Evolutionary conservation across 2,797 vertebrate species (phyloP).

Genomic region (Argyrosomus regius): DNA sequence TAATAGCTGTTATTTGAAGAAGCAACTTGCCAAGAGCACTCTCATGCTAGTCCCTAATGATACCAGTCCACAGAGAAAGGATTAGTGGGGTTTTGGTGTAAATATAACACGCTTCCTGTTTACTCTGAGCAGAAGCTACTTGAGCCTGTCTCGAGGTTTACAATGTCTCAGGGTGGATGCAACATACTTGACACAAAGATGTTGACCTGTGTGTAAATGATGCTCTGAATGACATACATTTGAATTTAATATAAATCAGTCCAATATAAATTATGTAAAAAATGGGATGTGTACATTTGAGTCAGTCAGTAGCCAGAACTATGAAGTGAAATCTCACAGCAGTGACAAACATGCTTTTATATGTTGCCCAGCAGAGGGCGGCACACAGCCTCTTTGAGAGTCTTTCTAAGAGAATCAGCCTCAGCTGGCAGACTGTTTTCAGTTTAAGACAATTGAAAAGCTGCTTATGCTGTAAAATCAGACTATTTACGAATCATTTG

Average conservation of each 20-base stretch:
- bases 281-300: not conserved
- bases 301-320: not conserved
- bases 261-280: not conserved
- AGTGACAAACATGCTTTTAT: not conserved
- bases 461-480: slow-evolving; percentile 53
- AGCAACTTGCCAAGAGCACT: slow-evolving; percentile 57
- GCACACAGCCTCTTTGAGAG: slow-evolving; percentile 65
- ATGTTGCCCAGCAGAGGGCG: slow-evolving; percentile 77
- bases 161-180: slow-evolving; percentile 36
- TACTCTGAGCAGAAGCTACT: slow-evolving; percentile 54
- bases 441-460: slow-evolving; percentile 52
- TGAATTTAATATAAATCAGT: slow-evolving; percentile 7
- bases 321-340: not conserved
- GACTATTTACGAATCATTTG: slow-evolving; percentile 50
- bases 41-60: slow-evolving; percentile 62
- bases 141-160: slow-evolving; percentile 38
- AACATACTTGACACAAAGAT: slow-evolving; percentile 23
- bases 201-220: not conserved
- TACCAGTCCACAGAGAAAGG: slow-evolving; percentile 67
- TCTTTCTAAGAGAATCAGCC: slow-evolving; percentile 10
- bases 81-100: slow-evolving; percentile 74
- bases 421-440: slow-evolving; percentile 57
- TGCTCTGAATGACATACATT: not conserved
- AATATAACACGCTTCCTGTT: slow-evolving; percentile 78
- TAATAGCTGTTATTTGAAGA: slow-evolving; percentile 64